A percentile compares a stretch with the other conserved stretches of the same genome.
Evolutionary conservation across 2,888 invertebrate genomes (phyloP).

Genomic region (Gari tellinella): DNA sequence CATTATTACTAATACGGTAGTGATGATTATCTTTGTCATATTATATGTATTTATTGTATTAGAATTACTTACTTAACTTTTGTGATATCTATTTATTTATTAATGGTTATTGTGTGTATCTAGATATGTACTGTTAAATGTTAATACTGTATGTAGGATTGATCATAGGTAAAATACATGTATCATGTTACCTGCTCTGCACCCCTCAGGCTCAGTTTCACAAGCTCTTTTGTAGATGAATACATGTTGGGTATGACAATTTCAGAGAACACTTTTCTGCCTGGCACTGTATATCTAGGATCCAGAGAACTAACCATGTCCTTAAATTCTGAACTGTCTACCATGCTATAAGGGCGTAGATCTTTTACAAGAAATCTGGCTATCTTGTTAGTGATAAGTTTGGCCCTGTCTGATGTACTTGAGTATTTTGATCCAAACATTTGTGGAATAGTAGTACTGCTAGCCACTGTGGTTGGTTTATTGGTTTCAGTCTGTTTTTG

Average conservation of each 20-base stretch:
- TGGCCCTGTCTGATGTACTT: neutral
- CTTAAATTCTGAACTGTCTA: conserved; percentile 3
- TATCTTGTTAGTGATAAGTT: neutral
- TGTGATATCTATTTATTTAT: no score
- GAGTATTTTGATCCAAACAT: neutral
- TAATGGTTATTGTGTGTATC: no score
- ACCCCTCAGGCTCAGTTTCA: conserved; percentile 8
- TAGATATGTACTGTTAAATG: no score
- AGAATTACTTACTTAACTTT: no score
- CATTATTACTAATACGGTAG: no score
- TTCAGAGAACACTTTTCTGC: conserved; percentile 13
- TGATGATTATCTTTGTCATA: no score
- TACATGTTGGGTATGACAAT: conserved; percentile 10
- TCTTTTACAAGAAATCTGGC: conserved; percentile 8
- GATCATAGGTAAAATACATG: no score
- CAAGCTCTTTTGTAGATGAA: neutral
- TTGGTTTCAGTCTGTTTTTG: no score
- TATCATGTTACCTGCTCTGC: conserved; percentile 7
- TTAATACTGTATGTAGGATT: no score
- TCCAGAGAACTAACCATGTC: conserved; percentile 7
- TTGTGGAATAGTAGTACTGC: no score
- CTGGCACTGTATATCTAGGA: conserved; percentile 15
- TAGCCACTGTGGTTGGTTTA: no score
- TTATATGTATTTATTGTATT: no score
- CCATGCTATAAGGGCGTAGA: conserved; percentile 11